Evolutionary conservation across 1,140 invertebrate genomes (phyloP), one percentile per base, ranked within the genome.

Genomic region (Elymnias hypermnestra): DNA sequence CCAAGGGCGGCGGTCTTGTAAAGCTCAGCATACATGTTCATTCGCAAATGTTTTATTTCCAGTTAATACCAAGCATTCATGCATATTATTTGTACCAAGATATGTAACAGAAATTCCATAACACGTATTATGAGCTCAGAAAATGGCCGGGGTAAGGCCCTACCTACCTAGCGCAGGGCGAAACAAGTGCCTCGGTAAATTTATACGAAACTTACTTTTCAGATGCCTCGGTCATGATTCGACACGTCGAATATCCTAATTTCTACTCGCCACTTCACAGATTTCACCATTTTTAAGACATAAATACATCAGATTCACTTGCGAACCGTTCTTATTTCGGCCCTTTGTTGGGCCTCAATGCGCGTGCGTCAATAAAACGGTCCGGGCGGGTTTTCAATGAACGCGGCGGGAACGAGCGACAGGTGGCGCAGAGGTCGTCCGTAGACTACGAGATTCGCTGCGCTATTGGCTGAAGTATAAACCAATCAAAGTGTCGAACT

Each of bases 211-310:
- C 90, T 91, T 87, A 92, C 91, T 91, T 91, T 88, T 92, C 91
- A 92, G 89, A 90, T 89, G 88, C 88, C 88, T 91, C 91, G 89
- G 90, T 91, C 90, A 92, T 92, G 90, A 87, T 91, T 91, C 85
- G 89, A 90, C 79, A 89, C 89, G 86, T 88, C 86, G 87, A 90
- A 90, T 89, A 87, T 89, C 86, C 89, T 91, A 91, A 87, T 89
- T 88, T 88, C 87, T 87, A 88, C 88, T 87, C 87, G 89, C 89
- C 89, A 90, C 85, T 88, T 88, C 83, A 88, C 88, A 86, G 87
- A 88, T 89, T 89, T 89, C 89, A 89, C 88, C 89, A 90, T 90
- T 89, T 89, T 90, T 89, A 89, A 83, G 85, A 88, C 87, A 89
- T 89, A 89, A 89, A 90, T 89, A 89, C 89, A 90, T 90, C 89